Evolutionary conservation across 1,140 invertebrate species (phyloP), one percentile per base, ranked within the genome.

Genomic region (Meloidogyne floridensis): DNA sequence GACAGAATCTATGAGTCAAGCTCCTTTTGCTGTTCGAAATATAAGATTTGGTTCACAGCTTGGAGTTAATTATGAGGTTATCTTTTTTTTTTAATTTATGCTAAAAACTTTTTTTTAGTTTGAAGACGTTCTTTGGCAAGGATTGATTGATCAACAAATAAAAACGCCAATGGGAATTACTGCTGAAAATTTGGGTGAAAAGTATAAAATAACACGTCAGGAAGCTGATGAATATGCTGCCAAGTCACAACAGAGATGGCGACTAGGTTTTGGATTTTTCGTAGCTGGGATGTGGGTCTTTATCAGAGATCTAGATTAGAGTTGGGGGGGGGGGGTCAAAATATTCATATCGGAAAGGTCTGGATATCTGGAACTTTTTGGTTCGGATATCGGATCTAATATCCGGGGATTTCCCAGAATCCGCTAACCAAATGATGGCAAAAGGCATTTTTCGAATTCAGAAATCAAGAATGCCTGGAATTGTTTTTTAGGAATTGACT

Each of bases 121-220:
- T 81, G 96, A 98, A 92, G 97, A 98, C 91, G 92, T 93, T 0
- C 91, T 99, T 9, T 98, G 96, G 97, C 91, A 93, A n/a, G 94
- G 95, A 3, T 92, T 99, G 0, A 94, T 94, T 0, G 97, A 99
- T 90, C 93, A 93, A 0, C 94, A 96, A 89, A 95, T 95, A 89
- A 94, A 95, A 86, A 92, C 95, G 20, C 94, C 96, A 0, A 99
- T 99, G 97, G 97, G 95, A 8, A 91, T 97, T 82, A 99, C 97
- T 2, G 97, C 97, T 10, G 97, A 99, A 92, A 99, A 98, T 90
- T 92, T 99, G 54, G 97, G 95, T 3, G 94, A 93, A 32, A 94
- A 98, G 89, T 98, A 94, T 89, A 93, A 94, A 54, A 92, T 99
- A 53, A 94, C 93, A 0, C 92, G 95, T 76, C 93, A 95, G 84